Evolutionary conservation across 1,140 invertebrate genomes (phyloP), one percentile per base, ranked within the genome.

Genomic region (Thaumetopoea pityocampa): DNA sequence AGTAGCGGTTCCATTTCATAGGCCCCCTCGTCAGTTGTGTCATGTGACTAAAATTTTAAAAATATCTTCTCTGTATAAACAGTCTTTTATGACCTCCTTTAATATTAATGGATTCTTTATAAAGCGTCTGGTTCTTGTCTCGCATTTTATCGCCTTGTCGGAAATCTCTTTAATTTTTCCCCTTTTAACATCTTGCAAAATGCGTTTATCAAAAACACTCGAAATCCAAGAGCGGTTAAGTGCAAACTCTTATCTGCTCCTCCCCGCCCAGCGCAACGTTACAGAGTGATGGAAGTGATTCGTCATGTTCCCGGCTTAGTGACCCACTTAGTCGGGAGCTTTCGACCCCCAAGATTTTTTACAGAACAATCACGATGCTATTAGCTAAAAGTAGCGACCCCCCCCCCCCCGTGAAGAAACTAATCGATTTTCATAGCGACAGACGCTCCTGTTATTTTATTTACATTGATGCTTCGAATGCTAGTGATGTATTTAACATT

Each of bases 1-100:
- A 36, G 49, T 72, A 77, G 72, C 73, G 73, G 73, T 66, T 22
- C 43, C 42, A 66, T 69, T 71, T 76, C 65, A 71, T 66, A 70
- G 55, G 54, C 51, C 14, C 51, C 37, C 55, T 45, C 53, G 43
- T 35, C 47, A 46, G 20, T 14, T 19, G 28, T 22, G 30, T 36
- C 29, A 56, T 61, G 54, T 49, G 62, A 55, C 69, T 58, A 63
- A 80, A 41, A 77, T 81, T 78, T 73, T 74, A 28, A 55, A 69
- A 81, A 81, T 62, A 67, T 62, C 60, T 64, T 42, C 45, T 65
- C 67, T 59, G 68, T 80, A 54, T 57, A 56, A 68, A 76, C 66
- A 68, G 32, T 61, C 61, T 48, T 57, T 24, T 68, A 62, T 42
- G 64, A 60, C 17, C 10, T 34, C 51, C 47, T 56, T 66, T 59